Percentiles rank a stretch among this genome's conserved stretches.
Conservation (phyloP, 2,797 vertebrate genomes). For the Poeciliopsis presidionis region DNA sequence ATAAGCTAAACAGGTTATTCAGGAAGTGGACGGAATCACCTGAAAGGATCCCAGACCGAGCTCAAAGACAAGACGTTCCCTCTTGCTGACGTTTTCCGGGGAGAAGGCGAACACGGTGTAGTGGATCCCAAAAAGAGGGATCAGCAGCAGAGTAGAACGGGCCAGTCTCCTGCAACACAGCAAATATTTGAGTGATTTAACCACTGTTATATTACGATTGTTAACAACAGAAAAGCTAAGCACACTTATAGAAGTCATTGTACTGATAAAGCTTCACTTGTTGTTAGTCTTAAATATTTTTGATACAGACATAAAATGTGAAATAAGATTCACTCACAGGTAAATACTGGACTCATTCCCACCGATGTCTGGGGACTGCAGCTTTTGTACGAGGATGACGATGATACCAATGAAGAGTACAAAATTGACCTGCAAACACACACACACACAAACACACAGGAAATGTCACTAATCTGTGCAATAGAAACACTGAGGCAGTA, state of each 20-base stretch:
- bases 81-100: constrained; percentile 94
- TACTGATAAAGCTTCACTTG: neutral
- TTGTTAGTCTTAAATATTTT: neutral
- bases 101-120: constrained; percentile 98
- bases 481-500: neutral
- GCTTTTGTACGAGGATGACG: constrained; percentile 95
- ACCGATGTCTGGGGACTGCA: constrained; percentile 96
- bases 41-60: constrained; percentile 97
- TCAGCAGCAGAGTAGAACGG: constrained; percentile 93
- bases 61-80: constrained; percentile 95
- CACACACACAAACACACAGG: neutral
- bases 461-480: neutral
- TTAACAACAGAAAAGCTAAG: neutral
- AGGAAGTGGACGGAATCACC: constrained; percentile 71
- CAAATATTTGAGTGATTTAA: neutral
- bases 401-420: constrained; percentile 97
- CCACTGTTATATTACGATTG: neutral
- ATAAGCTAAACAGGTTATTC: neutral
- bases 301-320: neutral
- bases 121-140: constrained; percentile 96
- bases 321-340: constrained; percentile 83
- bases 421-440: constrained; percentile 89
- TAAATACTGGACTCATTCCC: constrained; percentile 99
- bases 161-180: constrained; percentile 86
- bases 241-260: neutral